Evolutionary conservation across 2,797 vertebrate genomes (phyloP), one percentile per base, ranked within the genome.

Genomic region (Siniperca scherzeri): DNA sequence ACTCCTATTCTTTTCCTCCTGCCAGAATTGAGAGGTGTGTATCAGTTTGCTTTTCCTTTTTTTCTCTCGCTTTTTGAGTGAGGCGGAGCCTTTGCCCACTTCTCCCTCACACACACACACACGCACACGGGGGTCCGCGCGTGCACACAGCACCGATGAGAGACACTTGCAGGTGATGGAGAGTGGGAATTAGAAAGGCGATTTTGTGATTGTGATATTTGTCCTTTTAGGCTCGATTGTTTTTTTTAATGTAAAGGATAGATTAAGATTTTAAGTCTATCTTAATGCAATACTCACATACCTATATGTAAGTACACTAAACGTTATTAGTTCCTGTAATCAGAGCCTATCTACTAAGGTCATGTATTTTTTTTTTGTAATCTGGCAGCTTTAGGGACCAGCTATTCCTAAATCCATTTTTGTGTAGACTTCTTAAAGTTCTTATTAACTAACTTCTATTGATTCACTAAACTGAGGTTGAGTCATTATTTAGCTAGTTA

Each of bases 71-170:
- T 93, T 94, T 95, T 91, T 95, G 93, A 96, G 94, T 90, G 94
- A 97, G 97, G 97, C 97, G 97, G 97, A 97, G 97, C 97, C 96
- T 97, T 95, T 90, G 88, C 93, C 94, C 92, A 94, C 94, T 94
- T 93, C 90, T 87, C 81, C 61, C 85, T 52, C 76, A 0, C 86
- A 56, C 88, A 21, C 77, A 50, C 82, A n/a, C 73, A n/a, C 76
- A 55, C 72, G 33, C 48, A 16, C 71, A 7, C 10, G 36, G 69
- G 25, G 13, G 9, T 7, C 7, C 36, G n/a, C 83, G 25, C 87
- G 19, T 61, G 3, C 80, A n/a, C 76, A 19, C 56, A 40, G 25
- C 76, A 65, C 50, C 57, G 50, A 83, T 7, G 71, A 81, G 65
- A 87, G 25, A 70, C 81, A 68, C 82, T 84, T 78, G 77, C 57